These are phyloP conservation scores for Plagodis pulveraria DNA, from an alignment of 2,888 invertebrate genomes.

Conservation along the genomic window DNA sequence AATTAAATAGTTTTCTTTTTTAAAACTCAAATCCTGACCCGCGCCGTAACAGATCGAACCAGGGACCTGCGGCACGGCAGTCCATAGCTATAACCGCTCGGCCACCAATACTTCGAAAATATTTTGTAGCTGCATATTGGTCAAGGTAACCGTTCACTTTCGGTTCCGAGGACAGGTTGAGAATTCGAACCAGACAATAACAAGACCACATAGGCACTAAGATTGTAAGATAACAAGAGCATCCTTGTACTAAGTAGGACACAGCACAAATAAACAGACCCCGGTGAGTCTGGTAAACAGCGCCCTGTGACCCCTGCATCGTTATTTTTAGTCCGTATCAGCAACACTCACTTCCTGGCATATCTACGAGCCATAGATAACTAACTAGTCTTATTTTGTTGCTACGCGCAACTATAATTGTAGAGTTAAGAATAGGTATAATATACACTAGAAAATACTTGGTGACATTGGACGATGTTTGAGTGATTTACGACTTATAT, in stretches of 20 bases:
- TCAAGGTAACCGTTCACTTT: no score
- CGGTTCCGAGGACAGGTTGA: no score
- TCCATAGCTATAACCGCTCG: no score
- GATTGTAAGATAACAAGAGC: conserved; percentile 11
- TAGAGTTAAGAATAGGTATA: conserved; percentile 27
- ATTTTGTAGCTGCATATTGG: no score
- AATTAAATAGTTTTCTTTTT: no score
- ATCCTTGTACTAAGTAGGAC: conserved; percentile 46
- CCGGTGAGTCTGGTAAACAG: conserved; percentile 45
- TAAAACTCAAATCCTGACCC: no score
- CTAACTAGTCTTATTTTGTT: conserved; percentile 25
- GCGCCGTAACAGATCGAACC: no score
- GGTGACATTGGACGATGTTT: neutral
- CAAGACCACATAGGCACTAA: neutral
- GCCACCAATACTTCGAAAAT: no score
- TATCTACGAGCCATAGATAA: conserved; percentile 24
- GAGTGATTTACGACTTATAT: neutral
- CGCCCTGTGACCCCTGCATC: conserved; percentile 48
- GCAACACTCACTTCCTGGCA: conserved; percentile 32
- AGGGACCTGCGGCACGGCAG: no score
- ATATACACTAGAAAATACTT: neutral
- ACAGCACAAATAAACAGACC: conserved; percentile 36
- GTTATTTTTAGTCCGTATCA: conserved; percentile 58
- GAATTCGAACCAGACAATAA: neutral
- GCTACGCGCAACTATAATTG: neutral